These are phyloP conservation scores for Eumerus sabulonum DNA, from an alignment of 2,888 invertebrate genomes.

Conservation along the genomic window DNA sequence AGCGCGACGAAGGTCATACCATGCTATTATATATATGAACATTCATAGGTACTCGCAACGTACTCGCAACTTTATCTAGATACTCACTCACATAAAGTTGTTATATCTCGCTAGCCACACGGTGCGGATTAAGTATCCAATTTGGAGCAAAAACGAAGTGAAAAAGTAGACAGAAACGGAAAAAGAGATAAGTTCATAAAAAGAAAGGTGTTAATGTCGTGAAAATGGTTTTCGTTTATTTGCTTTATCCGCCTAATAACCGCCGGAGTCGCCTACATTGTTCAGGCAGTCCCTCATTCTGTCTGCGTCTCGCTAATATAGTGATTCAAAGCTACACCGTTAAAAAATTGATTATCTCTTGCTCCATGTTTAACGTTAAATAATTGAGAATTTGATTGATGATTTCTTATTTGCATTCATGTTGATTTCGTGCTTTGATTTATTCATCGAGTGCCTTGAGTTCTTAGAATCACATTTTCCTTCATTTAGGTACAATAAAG, in stretches of 20 bases:
- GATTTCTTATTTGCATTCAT: too few species aligned
- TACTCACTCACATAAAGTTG: constrained; percentile 10
- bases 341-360: constrained; percentile 35
- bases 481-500: too few species aligned
- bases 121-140: constrained; percentile 44
- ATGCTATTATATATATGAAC: too few species aligned
- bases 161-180: constrained; percentile 11
- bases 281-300: constrained; percentile 21
- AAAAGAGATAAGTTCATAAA: constrained; percentile 5
- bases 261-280: constrained; percentile 50
- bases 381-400: constrained; percentile 17
- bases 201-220: constrained; percentile 60
- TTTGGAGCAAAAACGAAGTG: constrained; percentile 39
- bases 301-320: constrained; percentile 25
- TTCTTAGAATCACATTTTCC: background rate
- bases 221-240: constrained; percentile 52
- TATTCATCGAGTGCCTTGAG: background rate
- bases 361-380: background rate
- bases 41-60: constrained; percentile 25
- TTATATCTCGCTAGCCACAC: constrained; percentile 28
- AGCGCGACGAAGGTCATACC: constrained; percentile 63
- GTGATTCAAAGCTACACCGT: constrained; percentile 38
- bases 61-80: constrained; percentile 25
- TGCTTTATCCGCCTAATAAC: constrained; percentile 38
- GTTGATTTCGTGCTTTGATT: too few species aligned